phyloP scores from a whole-genome alignment of 2,888 invertebrate species.

The Pheosia gnoma region DNA sequence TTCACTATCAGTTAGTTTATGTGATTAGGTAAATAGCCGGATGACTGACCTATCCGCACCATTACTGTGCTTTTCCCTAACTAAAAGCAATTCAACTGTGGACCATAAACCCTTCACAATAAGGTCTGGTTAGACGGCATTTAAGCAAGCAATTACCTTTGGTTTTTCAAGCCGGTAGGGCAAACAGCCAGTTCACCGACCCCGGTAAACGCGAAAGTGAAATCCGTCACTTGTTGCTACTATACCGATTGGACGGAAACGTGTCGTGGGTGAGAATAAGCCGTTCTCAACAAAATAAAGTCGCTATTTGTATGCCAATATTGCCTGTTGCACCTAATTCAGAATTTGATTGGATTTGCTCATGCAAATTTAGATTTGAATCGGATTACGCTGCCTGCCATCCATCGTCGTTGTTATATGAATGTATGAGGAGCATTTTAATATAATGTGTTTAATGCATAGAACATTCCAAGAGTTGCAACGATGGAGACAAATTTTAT shows the following conservation, averaged over 20 bases:
- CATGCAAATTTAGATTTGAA: conserved; percentile 26
- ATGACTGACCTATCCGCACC: conserved; percentile 22
- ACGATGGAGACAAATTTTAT: conserved; percentile 12
- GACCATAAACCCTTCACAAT: conserved; percentile 25
- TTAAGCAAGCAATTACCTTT: conserved; percentile 42
- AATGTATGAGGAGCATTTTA: not conserved
- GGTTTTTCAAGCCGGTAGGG: conserved; percentile 46
- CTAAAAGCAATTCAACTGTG: conserved; percentile 18
- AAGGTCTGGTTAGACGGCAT: conserved; percentile 25
- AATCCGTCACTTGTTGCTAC: conserved; percentile 73
- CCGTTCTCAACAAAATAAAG: conserved; percentile 39
- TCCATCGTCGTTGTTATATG: conserved; percentile 14
- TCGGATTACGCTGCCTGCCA: conserved; percentile 20
- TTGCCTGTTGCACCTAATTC: conserved; percentile 21
- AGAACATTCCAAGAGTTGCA: not conserved
- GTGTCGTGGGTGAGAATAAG: conserved; percentile 52
- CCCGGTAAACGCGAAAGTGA: conserved; percentile 67
- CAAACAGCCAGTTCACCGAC: conserved; percentile 56
- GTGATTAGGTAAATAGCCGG: conserved; percentile 47
- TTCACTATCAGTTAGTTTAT: conserved; percentile 44
- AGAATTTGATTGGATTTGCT: conserved; percentile 41
- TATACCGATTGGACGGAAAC: conserved; percentile 55
- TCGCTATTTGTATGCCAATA: conserved; percentile 45
- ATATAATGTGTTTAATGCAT: not conserved
- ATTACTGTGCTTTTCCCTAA: conserved; percentile 17